Evolutionary conservation across 2,888 invertebrate species (phyloP).

Genomic region (Craniophora ligustri): DNA sequence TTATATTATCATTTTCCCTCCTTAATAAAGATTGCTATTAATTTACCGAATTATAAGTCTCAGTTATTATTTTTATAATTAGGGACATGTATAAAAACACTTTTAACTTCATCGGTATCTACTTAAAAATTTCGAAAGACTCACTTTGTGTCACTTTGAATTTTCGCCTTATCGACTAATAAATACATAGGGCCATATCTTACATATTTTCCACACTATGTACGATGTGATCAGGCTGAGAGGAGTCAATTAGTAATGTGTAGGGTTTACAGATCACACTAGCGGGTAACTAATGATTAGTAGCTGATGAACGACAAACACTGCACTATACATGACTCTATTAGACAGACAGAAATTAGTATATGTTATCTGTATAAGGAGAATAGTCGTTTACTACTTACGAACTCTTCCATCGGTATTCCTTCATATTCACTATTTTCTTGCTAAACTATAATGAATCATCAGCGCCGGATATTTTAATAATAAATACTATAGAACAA

Average conservation of each 20-base stretch:
- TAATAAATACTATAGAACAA: no score
- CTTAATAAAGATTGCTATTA: slow-evolving; percentile 40
- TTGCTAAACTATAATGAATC: no score
- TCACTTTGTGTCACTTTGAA: background rate
- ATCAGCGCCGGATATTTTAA: no score
- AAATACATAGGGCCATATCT: slow-evolving; percentile 1
- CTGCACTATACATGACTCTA: background rate
- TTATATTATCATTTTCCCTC: slow-evolving; percentile 50
- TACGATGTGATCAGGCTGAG: background rate
- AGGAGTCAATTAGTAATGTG: background rate
- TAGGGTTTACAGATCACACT: slow-evolving; percentile 2
- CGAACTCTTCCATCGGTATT: no score
- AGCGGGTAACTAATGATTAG: slow-evolving; percentile 8
- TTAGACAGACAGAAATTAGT: background rate
- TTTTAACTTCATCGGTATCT: no score
- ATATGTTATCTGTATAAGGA: no score
- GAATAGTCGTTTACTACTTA: no score
- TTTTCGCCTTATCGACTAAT: slow-evolving; percentile 3
- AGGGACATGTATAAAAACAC: no score
- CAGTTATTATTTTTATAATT: no score
- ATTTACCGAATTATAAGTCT: slow-evolving; percentile 24
- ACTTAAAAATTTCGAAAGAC: no score
- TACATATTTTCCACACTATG: background rate
- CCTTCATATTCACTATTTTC: no score
- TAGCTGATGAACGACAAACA: slow-evolving; percentile 1